These are phyloP conservation scores for Cantharis rufa DNA, from an alignment of 2,888 invertebrate species.

Conservation along the genomic window DNA sequence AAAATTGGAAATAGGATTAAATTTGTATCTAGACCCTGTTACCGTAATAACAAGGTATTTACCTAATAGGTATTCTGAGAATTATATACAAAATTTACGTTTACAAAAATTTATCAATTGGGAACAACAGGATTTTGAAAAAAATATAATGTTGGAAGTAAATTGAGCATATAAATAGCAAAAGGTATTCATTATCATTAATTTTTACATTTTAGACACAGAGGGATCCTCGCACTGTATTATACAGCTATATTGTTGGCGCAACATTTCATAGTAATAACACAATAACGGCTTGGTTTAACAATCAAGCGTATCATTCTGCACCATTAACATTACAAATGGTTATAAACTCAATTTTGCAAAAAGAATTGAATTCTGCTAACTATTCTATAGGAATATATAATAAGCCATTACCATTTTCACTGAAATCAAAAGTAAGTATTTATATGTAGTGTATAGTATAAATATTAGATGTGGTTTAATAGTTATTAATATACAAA, in stretches of 20 bases:
- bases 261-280: conserved; percentile 57
- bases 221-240: conserved; percentile 42
- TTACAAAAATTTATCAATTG: conserved; percentile 8
- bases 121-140: conserved; percentile 3
- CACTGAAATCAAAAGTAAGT: conserved; percentile 61
- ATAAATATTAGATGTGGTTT: too few relatives aligned
- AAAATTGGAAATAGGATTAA: conserved; percentile 59
- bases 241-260: conserved; percentile 59
- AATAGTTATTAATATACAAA: too few relatives aligned
- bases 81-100: neutral
- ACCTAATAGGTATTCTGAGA: conserved; percentile 2
- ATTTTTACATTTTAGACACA: conserved; percentile 57
- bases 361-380: conserved; percentile 35
- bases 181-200: neutral
- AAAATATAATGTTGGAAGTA: conserved; percentile 15
- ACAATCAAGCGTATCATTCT: conserved; percentile 69
- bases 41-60: conserved; percentile 43
- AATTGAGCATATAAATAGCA: neutral
- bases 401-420: conserved; percentile 73
- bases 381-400: conserved; percentile 52
- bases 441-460: too few relatives aligned
- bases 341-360: conserved; percentile 59
- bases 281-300: conserved; percentile 70
- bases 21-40: conserved; percentile 53
- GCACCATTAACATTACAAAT: conserved; percentile 67